phyloP scores from a whole-genome alignment of 2,888 invertebrate species.

The Orthonevra nobilis region DNA sequence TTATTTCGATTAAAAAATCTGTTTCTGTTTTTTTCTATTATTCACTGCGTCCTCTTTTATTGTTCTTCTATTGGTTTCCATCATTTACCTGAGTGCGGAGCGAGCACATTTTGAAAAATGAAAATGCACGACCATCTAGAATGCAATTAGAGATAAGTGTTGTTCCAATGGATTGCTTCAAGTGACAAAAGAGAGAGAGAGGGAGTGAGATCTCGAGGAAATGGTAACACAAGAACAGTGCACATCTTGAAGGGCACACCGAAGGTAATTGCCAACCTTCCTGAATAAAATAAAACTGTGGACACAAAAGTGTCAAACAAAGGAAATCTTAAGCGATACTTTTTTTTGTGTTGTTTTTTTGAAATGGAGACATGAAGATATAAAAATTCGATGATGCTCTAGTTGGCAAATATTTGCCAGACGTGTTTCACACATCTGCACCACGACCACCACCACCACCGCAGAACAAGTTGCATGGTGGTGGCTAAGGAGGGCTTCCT shows the following conservation, averaged over 20 bases:
- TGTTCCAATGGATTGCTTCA: slow-evolving; percentile 55
- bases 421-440: slow-evolving; percentile 72
- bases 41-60: too few species aligned
- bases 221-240: slow-evolving; percentile 39
- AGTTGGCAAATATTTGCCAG: slow-evolving; percentile 75
- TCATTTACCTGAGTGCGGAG: background rate
- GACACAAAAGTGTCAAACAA: too few species aligned
- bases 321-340: too few species aligned
- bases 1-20: too few species aligned
- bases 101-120: slow-evolving; percentile 7
- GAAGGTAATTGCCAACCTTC: slow-evolving; percentile 56
- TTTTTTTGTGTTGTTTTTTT: too few species aligned
- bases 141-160: slow-evolving; percentile 58
- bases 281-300: slow-evolving; percentile 15
- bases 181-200: slow-evolving; percentile 1
- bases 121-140: slow-evolving; percentile 39
- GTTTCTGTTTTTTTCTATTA: slow-evolving; percentile 28
- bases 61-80: too few species aligned
- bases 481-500: slow-evolving; percentile 52
- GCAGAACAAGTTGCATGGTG: too few species aligned
- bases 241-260: slow-evolving; percentile 27
- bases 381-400: slow-evolving; percentile 71
- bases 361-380: slow-evolving; percentile 5
- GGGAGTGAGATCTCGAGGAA: slow-evolving; percentile 39
- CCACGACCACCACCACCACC: too few species aligned